These are phyloP conservation scores for Burhinus oedicnemus DNA, from an alignment of 2,113 vertebrate genomes.

Conservation along the genomic window DNA sequence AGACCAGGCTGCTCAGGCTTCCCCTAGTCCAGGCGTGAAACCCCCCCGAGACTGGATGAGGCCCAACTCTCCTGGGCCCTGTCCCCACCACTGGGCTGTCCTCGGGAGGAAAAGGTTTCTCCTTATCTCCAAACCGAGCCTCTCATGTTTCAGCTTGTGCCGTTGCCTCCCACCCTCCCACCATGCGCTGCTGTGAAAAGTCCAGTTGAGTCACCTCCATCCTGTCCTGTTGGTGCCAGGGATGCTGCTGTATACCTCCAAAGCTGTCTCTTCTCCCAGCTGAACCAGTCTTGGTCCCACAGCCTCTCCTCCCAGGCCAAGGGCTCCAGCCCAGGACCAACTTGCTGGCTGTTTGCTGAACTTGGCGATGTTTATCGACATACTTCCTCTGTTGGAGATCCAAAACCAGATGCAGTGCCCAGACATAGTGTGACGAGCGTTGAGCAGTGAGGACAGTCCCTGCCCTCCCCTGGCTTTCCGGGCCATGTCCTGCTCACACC, in stretches of 20 bases:
- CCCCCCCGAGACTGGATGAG: background rate
- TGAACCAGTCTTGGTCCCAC: background rate
- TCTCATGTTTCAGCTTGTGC: background rate
- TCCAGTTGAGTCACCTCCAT: no score
- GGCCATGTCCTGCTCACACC: background rate
- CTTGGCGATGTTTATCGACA: background rate
- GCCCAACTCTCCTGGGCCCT: background rate
- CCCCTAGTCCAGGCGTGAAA: background rate
- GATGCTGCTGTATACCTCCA: background rate
- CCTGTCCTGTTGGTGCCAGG: background rate
- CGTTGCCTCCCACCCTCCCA: rapidly evolving
- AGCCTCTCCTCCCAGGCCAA: background rate
- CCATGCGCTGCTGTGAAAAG: rapidly evolving
- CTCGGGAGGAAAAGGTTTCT: background rate
- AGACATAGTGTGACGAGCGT: background rate
- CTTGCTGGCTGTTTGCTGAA: background rate
- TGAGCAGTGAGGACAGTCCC: background rate
- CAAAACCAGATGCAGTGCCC: background rate
- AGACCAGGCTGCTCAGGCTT: background rate
- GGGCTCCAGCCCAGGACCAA: background rate
- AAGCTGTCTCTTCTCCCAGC: background rate
- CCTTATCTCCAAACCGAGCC: background rate
- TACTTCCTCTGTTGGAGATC: background rate
- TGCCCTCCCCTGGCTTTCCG: background rate
- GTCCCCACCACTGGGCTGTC: rapidly evolving